These are phyloP conservation scores for Drosophila lacteicornis DNA, from an alignment of 1,140 invertebrate genomes.

Conservation along the genomic window DNA sequence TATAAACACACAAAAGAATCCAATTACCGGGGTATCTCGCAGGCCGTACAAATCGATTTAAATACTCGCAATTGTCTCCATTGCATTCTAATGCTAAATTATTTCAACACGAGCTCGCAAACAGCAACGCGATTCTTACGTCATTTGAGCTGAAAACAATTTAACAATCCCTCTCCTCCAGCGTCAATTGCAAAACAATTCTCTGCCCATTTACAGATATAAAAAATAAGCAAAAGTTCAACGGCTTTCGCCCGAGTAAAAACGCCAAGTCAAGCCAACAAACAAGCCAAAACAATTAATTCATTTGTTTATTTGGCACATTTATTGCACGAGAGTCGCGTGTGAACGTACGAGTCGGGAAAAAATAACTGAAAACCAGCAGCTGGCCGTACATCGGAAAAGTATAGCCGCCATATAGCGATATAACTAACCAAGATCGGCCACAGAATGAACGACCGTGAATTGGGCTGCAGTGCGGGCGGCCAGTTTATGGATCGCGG, in stretches of 20 bases:
- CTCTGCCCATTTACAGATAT: slow-evolving; percentile 23
- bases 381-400: slow-evolving; percentile 25
- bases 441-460: slow-evolving; percentile 80
- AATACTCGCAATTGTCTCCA: slow-evolving; percentile 7
- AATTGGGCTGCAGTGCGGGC: slow-evolving; percentile 74
- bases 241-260: slow-evolving; percentile 45
- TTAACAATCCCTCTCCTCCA: slow-evolving; percentile 11
- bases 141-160: slow-evolving; percentile 33
- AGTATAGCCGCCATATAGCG: slow-evolving; percentile 8
- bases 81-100: slow-evolving; percentile 44
- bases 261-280: slow-evolving; percentile 9
- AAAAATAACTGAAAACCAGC: slow-evolving; percentile 4
- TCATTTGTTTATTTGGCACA: slow-evolving; percentile 67
- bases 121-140: slow-evolving; percentile 34
- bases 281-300: slow-evolving; percentile 43
- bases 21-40: not conserved
- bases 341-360: slow-evolving; percentile 43
- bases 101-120: slow-evolving; percentile 14
- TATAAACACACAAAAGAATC: not conserved
- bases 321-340: slow-evolving; percentile 45
- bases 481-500: slow-evolving; percentile 84
- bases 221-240: slow-evolving; percentile 52
- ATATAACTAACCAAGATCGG: slow-evolving; percentile 35
- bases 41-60: not conserved
- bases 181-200: slow-evolving; percentile 40